Conservation (phyloP, 2,888 invertebrate species). For the Chesias legatella region DNA sequence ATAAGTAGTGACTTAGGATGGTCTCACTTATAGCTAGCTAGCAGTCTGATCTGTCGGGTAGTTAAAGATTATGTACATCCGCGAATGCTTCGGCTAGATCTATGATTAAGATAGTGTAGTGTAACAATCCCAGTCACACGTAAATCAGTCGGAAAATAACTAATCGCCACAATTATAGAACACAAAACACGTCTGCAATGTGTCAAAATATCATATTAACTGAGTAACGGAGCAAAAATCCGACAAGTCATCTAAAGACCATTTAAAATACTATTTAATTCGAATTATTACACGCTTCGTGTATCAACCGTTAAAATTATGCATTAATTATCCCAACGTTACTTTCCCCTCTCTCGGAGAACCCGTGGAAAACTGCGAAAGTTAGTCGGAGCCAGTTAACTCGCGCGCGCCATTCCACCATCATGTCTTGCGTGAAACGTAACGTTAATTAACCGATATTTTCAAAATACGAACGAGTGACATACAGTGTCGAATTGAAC, state of each 20-base stretch:
- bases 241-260: slow-evolving; percentile 5
- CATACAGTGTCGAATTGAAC: slow-evolving; percentile 73
- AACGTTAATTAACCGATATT: slow-evolving; percentile 37
- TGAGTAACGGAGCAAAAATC: slow-evolving; percentile 9
- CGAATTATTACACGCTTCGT: slow-evolving; percentile 47
- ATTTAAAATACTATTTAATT: slow-evolving; percentile 25
- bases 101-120: no score
- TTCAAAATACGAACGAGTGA: slow-evolving; percentile 59
- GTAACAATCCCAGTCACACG: slow-evolving; percentile 3
- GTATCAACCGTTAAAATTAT: slow-evolving; percentile 56
- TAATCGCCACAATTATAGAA: slow-evolving; percentile 7
- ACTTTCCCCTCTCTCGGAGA: slow-evolving; percentile 67
- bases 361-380: slow-evolving; percentile 68
- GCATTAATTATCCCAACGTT: slow-evolving; percentile 63
- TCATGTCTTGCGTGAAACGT: slow-evolving; percentile 38
- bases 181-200: slow-evolving; percentile 6
- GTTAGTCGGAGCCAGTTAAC: slow-evolving; percentile 52
- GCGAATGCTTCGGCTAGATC: no score
- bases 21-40: no score
- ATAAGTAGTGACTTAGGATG: no score
- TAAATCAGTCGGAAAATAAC: slow-evolving; percentile 5
- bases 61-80: no score
- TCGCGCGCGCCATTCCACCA: slow-evolving; percentile 42
- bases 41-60: no score
- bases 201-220: slow-evolving; percentile 13